Evolutionary conservation across 2,113 vertebrate species (phyloP).

Genomic region (Brachyistius frenatus): DNA sequence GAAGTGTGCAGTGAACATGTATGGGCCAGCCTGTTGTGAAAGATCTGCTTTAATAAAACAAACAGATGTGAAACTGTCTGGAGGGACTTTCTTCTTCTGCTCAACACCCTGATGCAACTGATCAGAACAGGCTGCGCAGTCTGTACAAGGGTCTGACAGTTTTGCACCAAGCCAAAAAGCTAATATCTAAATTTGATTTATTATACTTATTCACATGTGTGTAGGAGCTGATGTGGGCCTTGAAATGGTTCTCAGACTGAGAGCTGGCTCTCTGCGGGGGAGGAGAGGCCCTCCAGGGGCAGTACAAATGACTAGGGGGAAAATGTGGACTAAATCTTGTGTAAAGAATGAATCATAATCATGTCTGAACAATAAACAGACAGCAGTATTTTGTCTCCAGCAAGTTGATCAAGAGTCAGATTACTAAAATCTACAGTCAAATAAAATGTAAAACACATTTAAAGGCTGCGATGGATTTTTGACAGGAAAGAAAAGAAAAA

Average conservation of each 20-base stretch:
- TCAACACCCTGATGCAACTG: conserved; percentile 40
- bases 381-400: background rate
- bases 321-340: conserved; percentile 1
- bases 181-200: background rate
- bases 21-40: conserved; percentile 72
- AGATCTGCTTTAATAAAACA: conserved; percentile 72
- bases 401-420: background rate
- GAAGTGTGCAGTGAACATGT: conserved; percentile 71
- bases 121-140: conserved; percentile 5
- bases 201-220: background rate
- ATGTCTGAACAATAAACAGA: background rate
- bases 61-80: conserved; percentile 80
- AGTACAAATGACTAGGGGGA: background rate
- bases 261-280: background rate
- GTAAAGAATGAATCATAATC: background rate
- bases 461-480: background rate
- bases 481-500: background rate
- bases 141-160: background rate
- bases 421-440: background rate
- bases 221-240: background rate
- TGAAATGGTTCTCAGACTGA: background rate
- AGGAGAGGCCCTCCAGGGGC: background rate
- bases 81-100: conserved; percentile 75
- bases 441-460: background rate
- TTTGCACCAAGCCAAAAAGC: background rate